Percentiles rank a stretch among this genome's conserved stretches.
phyloP scores from a whole-genome alignment of 2,113 vertebrate genomes.

The Motacilla tschutschensis region DNA sequence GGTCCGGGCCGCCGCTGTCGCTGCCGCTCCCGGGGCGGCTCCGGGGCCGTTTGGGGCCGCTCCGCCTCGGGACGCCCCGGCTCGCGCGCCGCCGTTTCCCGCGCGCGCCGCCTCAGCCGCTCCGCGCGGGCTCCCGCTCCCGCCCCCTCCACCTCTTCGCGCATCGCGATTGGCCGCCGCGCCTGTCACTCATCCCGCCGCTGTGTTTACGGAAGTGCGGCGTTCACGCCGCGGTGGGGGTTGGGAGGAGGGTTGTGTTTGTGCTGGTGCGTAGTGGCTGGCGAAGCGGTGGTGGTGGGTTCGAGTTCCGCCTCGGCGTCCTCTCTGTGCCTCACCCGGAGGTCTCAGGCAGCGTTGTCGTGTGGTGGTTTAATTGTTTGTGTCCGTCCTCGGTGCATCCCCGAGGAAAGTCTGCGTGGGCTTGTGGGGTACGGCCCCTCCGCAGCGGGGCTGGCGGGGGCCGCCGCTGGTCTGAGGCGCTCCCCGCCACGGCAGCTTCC shows the following conservation, averaged over 20 bases:
- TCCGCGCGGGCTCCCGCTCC: accelerated
- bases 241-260: accelerated
- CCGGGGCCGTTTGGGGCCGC: background rate
- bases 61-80: accelerated
- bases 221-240: accelerated
- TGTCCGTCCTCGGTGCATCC: accelerated
- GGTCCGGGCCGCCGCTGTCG: accelerated
- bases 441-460: background rate
- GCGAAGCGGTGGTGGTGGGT: accelerated
- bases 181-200: background rate
- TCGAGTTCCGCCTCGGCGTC: accelerated
- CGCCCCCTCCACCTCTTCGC: accelerated
- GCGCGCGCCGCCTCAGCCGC: accelerated
- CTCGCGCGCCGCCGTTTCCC: background rate
- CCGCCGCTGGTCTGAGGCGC: accelerated
- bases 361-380: background rate
- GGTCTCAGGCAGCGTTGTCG: accelerated
- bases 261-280: accelerated
- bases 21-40: too few species aligned
- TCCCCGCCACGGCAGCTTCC: accelerated
- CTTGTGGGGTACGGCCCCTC: accelerated
- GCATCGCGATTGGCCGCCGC: accelerated
- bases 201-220: background rate
- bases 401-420: background rate
- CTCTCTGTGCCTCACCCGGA: accelerated